Conservation (phyloP, 2,888 invertebrate species). For the Keiferia lycopersicella region DNA sequence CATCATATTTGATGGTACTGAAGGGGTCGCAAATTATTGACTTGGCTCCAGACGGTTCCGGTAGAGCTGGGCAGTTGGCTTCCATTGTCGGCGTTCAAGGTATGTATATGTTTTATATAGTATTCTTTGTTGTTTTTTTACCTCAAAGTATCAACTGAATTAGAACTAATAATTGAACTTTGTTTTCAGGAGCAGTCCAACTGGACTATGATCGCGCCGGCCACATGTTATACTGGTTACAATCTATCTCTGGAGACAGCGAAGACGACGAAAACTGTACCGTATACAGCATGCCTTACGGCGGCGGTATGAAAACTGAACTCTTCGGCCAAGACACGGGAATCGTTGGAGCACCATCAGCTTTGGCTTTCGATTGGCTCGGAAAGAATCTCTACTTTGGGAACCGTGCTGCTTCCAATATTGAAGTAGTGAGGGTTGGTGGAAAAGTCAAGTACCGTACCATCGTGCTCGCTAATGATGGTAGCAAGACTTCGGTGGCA, state of each 20-base stretch:
- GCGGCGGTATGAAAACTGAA: constrained; percentile 88
- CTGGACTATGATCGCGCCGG: constrained; percentile 95
- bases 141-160: too few relatives aligned
- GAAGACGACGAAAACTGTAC: constrained; percentile 93
- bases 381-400: constrained; percentile 97
- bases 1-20: constrained; percentile 93
- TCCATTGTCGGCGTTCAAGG: constrained; percentile 91
- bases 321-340: constrained; percentile 91
- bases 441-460: constrained; percentile 91
- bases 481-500: constrained; percentile 91
- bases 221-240: constrained; percentile 93
- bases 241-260: constrained; percentile 83
- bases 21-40: constrained; percentile 95
- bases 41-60: constrained; percentile 88
- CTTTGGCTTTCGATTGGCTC: constrained; percentile 98
- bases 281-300: constrained; percentile 90
- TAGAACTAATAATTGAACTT: not conserved
- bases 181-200: constrained; percentile 87
- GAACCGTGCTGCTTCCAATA: constrained; percentile 93
- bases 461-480: constrained; percentile 94
- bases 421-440: constrained; percentile 93
- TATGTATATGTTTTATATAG: constrained; percentile 36
- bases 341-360: constrained; percentile 94
- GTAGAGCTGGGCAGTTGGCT: constrained; percentile 88
- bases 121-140: too few relatives aligned